A percentile compares a stretch with the other conserved stretches of the same genome.
phyloP scores from a whole-genome alignment of 2,797 vertebrate species.

The Gadopsis marmoratus region DNA sequence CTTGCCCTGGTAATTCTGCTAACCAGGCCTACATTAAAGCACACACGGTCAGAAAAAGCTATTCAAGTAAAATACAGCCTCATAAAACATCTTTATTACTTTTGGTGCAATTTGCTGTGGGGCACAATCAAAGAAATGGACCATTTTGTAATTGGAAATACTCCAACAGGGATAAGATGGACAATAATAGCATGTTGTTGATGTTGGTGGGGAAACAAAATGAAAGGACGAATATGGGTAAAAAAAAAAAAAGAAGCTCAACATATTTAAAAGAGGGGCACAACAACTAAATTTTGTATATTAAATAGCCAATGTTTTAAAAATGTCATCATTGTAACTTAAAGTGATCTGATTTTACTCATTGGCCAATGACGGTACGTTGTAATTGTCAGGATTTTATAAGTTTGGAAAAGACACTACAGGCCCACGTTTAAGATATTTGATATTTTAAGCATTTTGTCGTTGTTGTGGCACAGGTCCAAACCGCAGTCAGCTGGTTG shows the following conservation, averaged over 20 bases:
- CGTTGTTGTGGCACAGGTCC: not conserved
- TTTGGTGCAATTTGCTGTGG: conserved; percentile 41
- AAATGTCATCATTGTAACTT: not conserved
- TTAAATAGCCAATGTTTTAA: not conserved
- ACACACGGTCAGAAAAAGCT: conserved; percentile 51
- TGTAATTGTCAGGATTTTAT: not conserved
- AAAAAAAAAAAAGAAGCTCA: not conserved
- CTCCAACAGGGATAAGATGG: conserved; percentile 31
- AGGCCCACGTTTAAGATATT: not conserved
- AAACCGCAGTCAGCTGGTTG: not conserved
- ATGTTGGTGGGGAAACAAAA: conserved; percentile 6
- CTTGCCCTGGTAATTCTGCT: conserved; percentile 31
- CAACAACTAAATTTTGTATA: not conserved
- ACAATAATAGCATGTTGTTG: conserved; percentile 17
- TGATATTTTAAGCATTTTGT: not conserved
- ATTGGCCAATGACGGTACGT: not conserved
- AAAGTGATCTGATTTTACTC: not conserved
- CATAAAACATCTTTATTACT: conserved; percentile 54
- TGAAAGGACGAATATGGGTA: not conserved
- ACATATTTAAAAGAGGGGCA: not conserved
- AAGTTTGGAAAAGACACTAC: not conserved
- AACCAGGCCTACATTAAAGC: conserved; percentile 49
- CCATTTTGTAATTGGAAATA: conserved; percentile 47
- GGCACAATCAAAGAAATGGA: conserved; percentile 43
- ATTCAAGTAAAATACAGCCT: conserved; percentile 53